phyloP scores from a whole-genome alignment of 2,797 vertebrate species.

The Crax fasciolata region DNA sequence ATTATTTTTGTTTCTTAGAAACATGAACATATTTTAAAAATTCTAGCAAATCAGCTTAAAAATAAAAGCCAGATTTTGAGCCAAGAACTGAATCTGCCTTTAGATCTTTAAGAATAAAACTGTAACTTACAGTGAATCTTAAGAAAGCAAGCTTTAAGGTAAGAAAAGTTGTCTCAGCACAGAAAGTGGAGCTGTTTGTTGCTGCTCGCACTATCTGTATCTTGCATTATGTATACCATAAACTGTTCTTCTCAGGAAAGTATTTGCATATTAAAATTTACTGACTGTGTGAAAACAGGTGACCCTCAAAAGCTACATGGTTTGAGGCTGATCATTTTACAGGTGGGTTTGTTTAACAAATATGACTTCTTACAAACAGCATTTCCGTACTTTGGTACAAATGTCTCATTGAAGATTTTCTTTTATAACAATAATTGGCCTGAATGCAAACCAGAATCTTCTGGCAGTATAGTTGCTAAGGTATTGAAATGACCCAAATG shows the following conservation, averaged over 20 bases:
- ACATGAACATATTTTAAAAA: neutral
- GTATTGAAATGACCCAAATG: neutral
- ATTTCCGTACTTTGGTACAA: constrained; percentile 50
- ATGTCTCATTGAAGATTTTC: constrained; percentile 36
- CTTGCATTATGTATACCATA: neutral
- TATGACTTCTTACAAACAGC: neutral
- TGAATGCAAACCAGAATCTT: neutral
- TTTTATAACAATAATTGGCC: neutral
- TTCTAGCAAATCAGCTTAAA: neutral
- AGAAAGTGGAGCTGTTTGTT: neutral
- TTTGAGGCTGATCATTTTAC: neutral
- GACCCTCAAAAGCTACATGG: neutral
- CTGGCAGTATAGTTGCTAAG: neutral
- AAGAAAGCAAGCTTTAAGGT: neutral
- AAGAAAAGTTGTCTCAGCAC: neutral
- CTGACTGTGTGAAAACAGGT: neutral
- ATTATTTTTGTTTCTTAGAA: neutral
- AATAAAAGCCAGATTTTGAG: neutral
- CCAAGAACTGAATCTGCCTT: neutral
- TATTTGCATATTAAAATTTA: neutral
- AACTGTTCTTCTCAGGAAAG: neutral
- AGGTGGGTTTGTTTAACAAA: neutral
- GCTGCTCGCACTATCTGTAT: neutral
- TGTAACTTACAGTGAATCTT: neutral
- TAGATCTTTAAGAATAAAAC: neutral